Base-by-base conservation (phyloP, 2,113 vertebrate species). In the Vicugna pacos region DNA sequence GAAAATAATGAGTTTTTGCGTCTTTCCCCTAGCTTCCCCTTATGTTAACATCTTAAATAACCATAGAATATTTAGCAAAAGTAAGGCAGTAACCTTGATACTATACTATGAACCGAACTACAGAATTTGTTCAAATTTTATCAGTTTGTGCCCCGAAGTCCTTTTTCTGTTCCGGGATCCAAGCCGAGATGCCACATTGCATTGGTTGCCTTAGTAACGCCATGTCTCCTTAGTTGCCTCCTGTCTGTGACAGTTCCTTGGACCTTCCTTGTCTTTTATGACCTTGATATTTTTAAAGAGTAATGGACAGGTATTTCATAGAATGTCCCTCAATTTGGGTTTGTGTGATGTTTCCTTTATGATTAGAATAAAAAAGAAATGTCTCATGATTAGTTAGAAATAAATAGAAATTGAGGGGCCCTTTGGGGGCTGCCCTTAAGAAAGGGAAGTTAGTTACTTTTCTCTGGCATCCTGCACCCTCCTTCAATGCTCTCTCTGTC, bases 91-190 rank as follows among this genome's bases (percentile, higher is more conserved):
- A 65, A 81, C 70, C 67, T 84, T 81, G 82, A 70, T 65, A 77
- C 13, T 70, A 56, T 89, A 85, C 38, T 52, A 76, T 64, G 83
- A 88, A 46, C 42, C 30, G 76, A 80, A 91, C 32, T n/a, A 58
- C 12, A 93, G 65, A 84, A 86, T 67, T 60, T 87, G 94, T 91
- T 88, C 48, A 26, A 14, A 91, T 73, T 83, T 84, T 38, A 79
- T 60, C 12, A 38, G 9, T 75, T 84, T 96, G 84, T 50, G 62
- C 69, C 91, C 48, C 73, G 38, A n/a, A 32, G 22, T 38, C 8
- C 5, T 38, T 81, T 93, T 80, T 58, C 77, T 89, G 6, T 67
- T 92, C 72, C 32, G 92, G 79, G 60, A 48, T 88, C 67, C 67
- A 88, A 26, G 80, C n/a, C 13, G 42, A 35, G 65, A 75, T 38